Conservation (phyloP, 2,113 vertebrate genomes). For the Chaetops frenatus region DNA sequence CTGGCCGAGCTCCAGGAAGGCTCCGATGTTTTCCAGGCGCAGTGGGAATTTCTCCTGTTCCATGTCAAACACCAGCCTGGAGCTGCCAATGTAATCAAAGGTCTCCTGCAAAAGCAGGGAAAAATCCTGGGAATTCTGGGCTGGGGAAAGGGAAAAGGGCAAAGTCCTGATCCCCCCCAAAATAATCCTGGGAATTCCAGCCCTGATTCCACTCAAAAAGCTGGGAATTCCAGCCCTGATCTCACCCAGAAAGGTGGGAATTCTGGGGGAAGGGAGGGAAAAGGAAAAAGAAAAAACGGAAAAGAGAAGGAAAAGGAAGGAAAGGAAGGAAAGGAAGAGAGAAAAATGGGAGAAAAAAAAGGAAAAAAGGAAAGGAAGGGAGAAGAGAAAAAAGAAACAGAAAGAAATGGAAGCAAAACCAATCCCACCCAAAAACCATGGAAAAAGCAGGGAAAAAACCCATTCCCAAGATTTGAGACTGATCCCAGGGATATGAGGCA, state of each 20-base stretch:
- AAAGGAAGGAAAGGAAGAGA: too few relatives aligned
- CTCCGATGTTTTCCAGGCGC: slow-evolving; percentile 64
- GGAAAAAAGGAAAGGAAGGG: too few relatives aligned
- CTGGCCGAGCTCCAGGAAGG: slow-evolving; percentile 67
- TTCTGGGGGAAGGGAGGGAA: too few relatives aligned
- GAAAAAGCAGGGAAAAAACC: not conserved
- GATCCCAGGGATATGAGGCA: not conserved
- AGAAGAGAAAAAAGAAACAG: too few relatives aligned
- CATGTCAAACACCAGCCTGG: slow-evolving; percentile 85
- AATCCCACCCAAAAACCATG: not conserved
- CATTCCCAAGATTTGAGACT: too few relatives aligned
- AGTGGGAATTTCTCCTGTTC: slow-evolving; percentile 70
- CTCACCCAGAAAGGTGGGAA: too few relatives aligned
- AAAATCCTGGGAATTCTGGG: not conserved
- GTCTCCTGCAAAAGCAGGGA: slow-evolving; percentile 76
- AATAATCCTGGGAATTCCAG: too few relatives aligned
- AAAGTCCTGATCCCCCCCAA: too few relatives aligned
- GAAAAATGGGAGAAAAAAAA: too few relatives aligned
- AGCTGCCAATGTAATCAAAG: slow-evolving; percentile 98
- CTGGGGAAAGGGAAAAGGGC: fast-evolving
- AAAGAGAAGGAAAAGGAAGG: not conserved
- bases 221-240: too few relatives aligned
- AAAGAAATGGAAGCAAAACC: not conserved
- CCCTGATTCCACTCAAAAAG: too few relatives aligned
- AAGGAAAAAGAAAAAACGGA: fast-evolving